Conservation (phyloP, 2,113 vertebrate genomes). For the Calonectris borealis region DNA sequence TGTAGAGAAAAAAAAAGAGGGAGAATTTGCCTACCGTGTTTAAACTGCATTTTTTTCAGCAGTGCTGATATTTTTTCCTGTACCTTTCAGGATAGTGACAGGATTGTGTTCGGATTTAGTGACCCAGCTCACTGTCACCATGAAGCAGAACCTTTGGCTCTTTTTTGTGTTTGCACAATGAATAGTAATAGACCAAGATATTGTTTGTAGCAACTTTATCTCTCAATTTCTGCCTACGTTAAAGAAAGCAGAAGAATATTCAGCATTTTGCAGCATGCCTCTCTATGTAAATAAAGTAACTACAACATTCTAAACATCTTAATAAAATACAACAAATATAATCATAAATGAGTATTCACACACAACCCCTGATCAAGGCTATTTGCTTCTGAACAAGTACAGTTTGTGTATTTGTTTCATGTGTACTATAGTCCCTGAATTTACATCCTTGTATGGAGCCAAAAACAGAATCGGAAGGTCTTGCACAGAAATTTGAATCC, state of each 20-base stretch:
- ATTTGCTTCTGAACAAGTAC: not conserved
- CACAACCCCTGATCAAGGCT: not conserved
- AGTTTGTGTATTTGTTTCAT: not conserved
- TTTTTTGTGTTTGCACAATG: not conserved
- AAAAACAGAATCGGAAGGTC: not conserved
- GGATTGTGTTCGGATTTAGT: not conserved
- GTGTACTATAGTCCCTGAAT: not conserved
- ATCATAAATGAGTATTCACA: not conserved
- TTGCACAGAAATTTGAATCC: not conserved
- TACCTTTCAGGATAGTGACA: not conserved
- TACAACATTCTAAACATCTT: not conserved
- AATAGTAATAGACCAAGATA: not conserved
- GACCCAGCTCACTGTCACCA: not conserved
- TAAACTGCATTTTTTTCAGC: not conserved
- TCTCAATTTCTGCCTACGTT: not conserved
- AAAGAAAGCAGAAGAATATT: not conserved
- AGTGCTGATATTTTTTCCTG: not conserved
- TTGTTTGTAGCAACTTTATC: not conserved
- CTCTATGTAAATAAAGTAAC: not conserved
- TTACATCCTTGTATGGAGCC: not conserved
- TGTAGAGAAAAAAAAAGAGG: not conserved
- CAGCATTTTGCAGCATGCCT: not conserved
- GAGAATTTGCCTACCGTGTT: not conserved
- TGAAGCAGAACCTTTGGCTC: not conserved
- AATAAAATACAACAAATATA: not conserved